Evolutionary conservation across 1,140 invertebrate genomes (phyloP).

Genomic region (Cydia pomonella): DNA sequence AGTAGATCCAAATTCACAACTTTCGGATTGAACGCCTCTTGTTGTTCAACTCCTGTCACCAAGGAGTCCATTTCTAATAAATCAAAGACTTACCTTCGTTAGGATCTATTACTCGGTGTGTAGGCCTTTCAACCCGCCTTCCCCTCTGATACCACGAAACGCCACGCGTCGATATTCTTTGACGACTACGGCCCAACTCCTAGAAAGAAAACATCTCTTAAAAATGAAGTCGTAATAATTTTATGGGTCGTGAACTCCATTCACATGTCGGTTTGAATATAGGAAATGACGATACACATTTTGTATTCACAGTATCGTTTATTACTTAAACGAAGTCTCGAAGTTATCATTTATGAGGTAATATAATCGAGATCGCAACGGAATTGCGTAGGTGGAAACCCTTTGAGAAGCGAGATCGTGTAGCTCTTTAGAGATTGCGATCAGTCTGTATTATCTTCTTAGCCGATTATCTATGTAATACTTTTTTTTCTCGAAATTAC

Average conservation of each 20-base stretch:
- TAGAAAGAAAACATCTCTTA: slow-evolving; percentile 45
- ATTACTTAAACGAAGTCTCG: neutral
- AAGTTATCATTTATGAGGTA: slow-evolving; percentile 5
- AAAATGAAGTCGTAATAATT: slow-evolving; percentile 29
- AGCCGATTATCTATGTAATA: neutral
- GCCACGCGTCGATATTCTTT: slow-evolving; percentile 44
- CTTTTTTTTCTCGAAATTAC: too few species aligned
- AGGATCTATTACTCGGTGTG: slow-evolving; percentile 69
- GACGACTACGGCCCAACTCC: slow-evolving; percentile 47
- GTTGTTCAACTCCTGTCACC: too few species aligned
- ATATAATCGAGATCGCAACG: neutral
- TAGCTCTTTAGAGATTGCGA: neutral
- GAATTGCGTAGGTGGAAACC: slow-evolving; percentile 1
- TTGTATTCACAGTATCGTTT: slow-evolving; percentile 16
- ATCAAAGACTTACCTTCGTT: slow-evolving; percentile 55
- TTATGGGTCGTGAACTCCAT: neutral
- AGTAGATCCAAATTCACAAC: too few species aligned
- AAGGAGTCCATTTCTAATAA: too few species aligned
- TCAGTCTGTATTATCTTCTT: slow-evolving; percentile 9
- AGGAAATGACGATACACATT: neutral
- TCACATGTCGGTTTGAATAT: neutral
- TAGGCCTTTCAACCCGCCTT: slow-evolving; percentile 54
- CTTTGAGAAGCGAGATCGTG: neutral
- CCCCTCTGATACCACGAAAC: slow-evolving; percentile 62
- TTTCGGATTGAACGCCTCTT: too few species aligned